A percentile compares a stretch with the other conserved stretches of the same genome.
These are phyloP conservation scores for Okamejei kenojei DNA, from an alignment of 2,797 vertebrate genomes.

Conservation along the genomic window DNA sequence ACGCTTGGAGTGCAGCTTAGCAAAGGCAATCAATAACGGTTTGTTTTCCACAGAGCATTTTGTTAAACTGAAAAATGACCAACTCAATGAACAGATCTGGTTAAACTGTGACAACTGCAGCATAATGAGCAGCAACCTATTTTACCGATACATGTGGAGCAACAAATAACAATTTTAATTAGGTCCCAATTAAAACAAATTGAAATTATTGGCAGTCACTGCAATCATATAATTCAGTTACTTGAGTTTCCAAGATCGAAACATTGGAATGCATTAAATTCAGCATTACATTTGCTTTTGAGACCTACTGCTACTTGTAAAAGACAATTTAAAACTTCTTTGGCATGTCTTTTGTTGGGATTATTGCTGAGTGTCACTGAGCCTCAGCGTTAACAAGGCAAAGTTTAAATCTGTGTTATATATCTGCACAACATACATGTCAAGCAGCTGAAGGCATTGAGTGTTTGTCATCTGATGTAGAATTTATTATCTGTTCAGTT, in stretches of 20 bases:
- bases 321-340: background rate
- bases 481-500: background rate
- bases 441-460: background rate
- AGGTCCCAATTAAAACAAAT: background rate
- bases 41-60: background rate
- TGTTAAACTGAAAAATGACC: background rate
- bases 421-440: background rate
- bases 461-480: background rate
- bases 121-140: background rate
- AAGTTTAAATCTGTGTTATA: background rate
- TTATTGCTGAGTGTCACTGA: background rate
- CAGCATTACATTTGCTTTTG: background rate
- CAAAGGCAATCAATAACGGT: background rate
- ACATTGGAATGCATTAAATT: background rate
- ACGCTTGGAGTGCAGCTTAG: background rate
- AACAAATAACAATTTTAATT: background rate
- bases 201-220: background rate
- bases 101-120: background rate
- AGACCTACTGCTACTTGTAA: background rate
- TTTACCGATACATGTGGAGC: background rate
- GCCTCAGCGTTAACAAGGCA: background rate
- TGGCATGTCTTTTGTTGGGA: background rate
- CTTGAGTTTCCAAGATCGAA: background rate
- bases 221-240: background rate
- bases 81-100: background rate